These are phyloP conservation scores for Siphamia tubifer DNA, from an alignment of 2,113 vertebrate genomes.

Conservation along the genomic window DNA sequence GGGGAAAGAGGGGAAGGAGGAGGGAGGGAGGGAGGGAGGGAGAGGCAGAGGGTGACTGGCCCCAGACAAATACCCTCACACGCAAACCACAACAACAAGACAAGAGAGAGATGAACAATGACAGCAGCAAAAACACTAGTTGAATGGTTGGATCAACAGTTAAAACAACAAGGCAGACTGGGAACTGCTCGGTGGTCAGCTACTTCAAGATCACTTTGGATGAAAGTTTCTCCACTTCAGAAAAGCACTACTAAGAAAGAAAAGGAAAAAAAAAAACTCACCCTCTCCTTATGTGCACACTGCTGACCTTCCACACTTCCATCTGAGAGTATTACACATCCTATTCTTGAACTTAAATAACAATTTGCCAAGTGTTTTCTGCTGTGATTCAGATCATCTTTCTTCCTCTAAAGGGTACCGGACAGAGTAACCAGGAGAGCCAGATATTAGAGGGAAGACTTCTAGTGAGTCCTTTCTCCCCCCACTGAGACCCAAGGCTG, in stretches of 20 bases:
- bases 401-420: constrained; percentile 31
- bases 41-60: constrained; percentile 46
- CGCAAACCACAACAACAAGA: constrained; percentile 68
- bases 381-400: constrained; percentile 33
- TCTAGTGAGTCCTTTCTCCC: constrained; percentile 59
- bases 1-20: constrained; percentile 2
- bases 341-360: background rate
- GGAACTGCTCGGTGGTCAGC: background rate
- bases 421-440: constrained; percentile 63
- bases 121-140: constrained; percentile 51
- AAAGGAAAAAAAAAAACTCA: constrained; percentile 53
- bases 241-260: background rate
- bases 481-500: constrained; percentile 57
- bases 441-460: constrained; percentile 66
- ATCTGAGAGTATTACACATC: constrained; percentile 19
- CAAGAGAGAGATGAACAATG: constrained; percentile 54
- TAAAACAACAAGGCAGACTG: background rate
- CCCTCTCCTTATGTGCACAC: constrained; percentile 44
- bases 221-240: background rate
- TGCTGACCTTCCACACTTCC: constrained; percentile 30
- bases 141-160: constrained; percentile 15
- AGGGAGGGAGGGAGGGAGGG: constrained; percentile 34
- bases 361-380: constrained; percentile 17
- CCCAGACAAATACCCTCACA: constrained; percentile 75
- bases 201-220: background rate